phyloP scores from a whole-genome alignment of 2,888 invertebrate species.

The Tribolium freemani region DNA sequence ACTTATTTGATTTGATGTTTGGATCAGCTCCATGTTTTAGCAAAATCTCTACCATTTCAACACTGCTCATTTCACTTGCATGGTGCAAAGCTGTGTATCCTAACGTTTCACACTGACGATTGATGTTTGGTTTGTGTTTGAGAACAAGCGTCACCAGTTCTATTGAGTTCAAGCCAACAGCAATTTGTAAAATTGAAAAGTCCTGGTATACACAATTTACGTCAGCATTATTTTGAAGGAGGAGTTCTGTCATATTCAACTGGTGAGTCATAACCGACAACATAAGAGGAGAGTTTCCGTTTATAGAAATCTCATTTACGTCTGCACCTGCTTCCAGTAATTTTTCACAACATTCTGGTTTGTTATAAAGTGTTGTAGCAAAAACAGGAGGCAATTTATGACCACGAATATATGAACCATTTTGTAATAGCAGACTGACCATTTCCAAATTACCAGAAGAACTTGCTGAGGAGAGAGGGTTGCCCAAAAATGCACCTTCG shows the following conservation, averaged over 20 bases:
- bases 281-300: neutral
- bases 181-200: neutral
- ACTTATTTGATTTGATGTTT: slow-evolving; percentile 12
- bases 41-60: neutral
- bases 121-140: neutral
- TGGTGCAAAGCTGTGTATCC: slow-evolving; percentile 1
- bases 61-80: neutral
- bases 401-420: neutral
- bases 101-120: neutral
- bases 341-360: neutral
- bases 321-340: neutral
- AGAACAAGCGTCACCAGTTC: neutral
- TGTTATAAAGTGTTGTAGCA: neutral
- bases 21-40: slow-evolving; percentile 1
- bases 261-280: neutral
- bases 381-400: neutral
- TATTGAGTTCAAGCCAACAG: neutral
- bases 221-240: neutral
- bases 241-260: neutral
- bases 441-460: slow-evolving; percentile 3
- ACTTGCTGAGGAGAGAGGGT: neutral
- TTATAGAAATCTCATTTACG: neutral
- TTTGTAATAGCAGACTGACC: neutral
- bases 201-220: neutral
- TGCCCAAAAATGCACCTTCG: neutral